phyloP scores from a whole-genome alignment of 2,888 invertebrate species.

The Cremastinae sp. region DNA sequence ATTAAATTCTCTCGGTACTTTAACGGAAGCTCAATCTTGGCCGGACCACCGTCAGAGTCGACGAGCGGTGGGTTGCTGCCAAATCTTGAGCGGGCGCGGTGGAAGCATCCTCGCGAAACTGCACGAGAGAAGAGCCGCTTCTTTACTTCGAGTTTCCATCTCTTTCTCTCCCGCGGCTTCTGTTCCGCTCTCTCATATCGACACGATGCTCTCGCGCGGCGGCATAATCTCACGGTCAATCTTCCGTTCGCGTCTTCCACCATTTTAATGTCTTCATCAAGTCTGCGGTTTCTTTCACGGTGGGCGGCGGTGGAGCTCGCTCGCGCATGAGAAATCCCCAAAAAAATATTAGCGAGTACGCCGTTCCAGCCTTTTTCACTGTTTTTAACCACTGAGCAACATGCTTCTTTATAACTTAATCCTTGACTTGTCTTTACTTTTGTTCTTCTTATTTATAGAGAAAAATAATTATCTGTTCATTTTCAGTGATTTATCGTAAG shows the following conservation, averaged over 20 bases:
- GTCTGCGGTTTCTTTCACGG: conserved; percentile 68
- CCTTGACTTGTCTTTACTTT: no score
- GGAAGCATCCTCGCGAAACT: conserved; percentile 14
- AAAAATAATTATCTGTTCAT: no score
- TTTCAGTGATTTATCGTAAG: no score
- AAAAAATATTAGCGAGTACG: neutral
- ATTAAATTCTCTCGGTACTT: conserved; percentile 24
- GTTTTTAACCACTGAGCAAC: no score
- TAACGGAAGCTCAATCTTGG: conserved; percentile 17
- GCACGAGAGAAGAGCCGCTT: conserved; percentile 35
- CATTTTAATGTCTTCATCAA: conserved; percentile 75
- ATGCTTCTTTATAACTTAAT: no score
- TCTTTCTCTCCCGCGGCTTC: conserved; percentile 7
- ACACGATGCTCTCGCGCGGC: conserved; percentile 46
- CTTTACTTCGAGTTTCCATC: conserved; percentile 6
- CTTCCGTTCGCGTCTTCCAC: conserved; percentile 69
- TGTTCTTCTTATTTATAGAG: no score
- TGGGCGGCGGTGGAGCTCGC: conserved; percentile 62
- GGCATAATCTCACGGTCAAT: conserved; percentile 69
- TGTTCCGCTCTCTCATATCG: conserved; percentile 28
- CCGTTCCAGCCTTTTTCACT: no score
- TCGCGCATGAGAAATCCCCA: conserved; percentile 37
- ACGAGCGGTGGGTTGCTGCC: conserved; percentile 35
- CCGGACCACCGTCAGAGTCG: conserved; percentile 37
- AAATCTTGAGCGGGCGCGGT: conserved; percentile 47